Base-by-base conservation (phyloP, 2,797 vertebrate genomes). In the Lepidocolaptes lacrymiger region DNA sequence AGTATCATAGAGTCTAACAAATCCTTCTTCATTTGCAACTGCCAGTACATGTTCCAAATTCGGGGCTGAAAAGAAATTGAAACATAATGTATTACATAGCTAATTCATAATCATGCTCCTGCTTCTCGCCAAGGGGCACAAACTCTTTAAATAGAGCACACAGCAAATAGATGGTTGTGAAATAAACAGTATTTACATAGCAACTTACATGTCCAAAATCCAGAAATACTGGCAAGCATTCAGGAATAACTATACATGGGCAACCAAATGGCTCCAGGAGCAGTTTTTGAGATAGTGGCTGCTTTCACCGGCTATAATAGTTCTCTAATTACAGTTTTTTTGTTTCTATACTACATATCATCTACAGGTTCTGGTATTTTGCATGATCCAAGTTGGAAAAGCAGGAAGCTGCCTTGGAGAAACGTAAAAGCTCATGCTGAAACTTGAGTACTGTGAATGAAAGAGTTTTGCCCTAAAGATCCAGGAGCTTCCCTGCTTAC, bases 21-120 rank as follows among this genome's bases (percentile, higher is more conserved):
- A 98, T 11, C 99, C 99, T 96, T 99, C 99, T 96, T 99, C 99
- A 69, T 99, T 99, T 54, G 99, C 99, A 75, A 98, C 98, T 63
- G 99, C 99, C 22, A 99, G 97, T 30, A 98, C 12, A 5, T 98
- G 98, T 48, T 97, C 97, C 91, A 98, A 90, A 44, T 96, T 90
- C 1, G 93, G 93, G 14, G 97, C 99, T 99, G 96, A 71, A 95
- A 96, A 85, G 41, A 75, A 63, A 78, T 66, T 8, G 16, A 59
- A 78, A 66, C 0, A 0, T 36, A 46, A 48, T 41, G 13, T 44
- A 24, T 44, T 55, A 75, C 4, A 6, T 7, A 88, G 58, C 17
- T 46, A 37, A 80, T n/a, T 41, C 36, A 51, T 30, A 55, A 56
- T 28, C 9, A 34, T 2, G 2, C 3, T 27, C 46, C 12, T 37